Conservation (phyloP, 2,113 vertebrate species). For the Apodemus speciosus region DNA sequence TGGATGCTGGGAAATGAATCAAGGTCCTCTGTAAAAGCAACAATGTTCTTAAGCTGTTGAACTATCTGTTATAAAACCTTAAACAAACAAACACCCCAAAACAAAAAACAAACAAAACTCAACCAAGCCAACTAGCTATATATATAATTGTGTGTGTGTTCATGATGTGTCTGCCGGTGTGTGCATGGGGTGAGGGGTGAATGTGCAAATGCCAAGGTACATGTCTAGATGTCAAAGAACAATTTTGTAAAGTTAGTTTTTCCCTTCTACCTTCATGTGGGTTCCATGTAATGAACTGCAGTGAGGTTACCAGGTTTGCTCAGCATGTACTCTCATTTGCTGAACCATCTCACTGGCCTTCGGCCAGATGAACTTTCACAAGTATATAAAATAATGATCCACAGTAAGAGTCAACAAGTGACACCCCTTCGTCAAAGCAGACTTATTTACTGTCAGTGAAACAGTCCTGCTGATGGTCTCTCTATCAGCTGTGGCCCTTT, state of each 20-base stretch:
- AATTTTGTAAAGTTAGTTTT: neutral
- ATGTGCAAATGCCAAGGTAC: neutral
- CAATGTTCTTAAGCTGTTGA: neutral
- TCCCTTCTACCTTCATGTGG: neutral
- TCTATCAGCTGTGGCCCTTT: neutral
- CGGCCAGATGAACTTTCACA: neutral
- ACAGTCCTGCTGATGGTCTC: neutral
- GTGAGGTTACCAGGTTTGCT: neutral
- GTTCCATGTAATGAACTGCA: neutral
- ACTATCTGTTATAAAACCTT: neutral
- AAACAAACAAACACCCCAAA: neutral
- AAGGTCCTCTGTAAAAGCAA: neutral
- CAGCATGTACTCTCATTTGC: neutral
- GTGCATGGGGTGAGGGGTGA: neutral
- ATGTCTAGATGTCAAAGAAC: neutral
- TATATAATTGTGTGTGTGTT: neutral
- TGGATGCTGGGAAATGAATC: neutral
- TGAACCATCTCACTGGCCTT: neutral
- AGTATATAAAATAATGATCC: conserved; percentile 6
- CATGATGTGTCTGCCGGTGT: neutral
- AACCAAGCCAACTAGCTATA: neutral
- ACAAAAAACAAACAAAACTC: neutral
- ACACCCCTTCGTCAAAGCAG: neutral
- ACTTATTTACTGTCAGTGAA: neutral
- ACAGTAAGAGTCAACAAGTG: conserved; percentile 14